Percentiles rank a stretch among this genome's conserved stretches.
phyloP scores from a whole-genome alignment of 2,113 vertebrate genomes.

The Oenanthe melanoleuca region DNA sequence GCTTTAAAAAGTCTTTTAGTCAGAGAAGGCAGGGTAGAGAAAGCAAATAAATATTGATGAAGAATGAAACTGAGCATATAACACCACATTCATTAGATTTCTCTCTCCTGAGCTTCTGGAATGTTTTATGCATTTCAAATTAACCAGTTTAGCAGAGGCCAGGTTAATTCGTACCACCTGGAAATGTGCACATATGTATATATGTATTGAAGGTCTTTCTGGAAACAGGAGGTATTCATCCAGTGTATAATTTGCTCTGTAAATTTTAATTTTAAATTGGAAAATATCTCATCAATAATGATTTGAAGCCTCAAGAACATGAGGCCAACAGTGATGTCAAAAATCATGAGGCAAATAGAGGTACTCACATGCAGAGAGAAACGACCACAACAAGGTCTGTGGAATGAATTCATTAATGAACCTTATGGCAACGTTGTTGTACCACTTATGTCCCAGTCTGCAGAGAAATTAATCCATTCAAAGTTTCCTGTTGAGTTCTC shows the following conservation, averaged over 20 bases:
- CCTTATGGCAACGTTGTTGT: background rate
- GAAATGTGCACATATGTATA: background rate
- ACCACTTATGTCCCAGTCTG: background rate
- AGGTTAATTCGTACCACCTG: slow-evolving; percentile 25
- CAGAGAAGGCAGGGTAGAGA: background rate
- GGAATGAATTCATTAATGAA: background rate
- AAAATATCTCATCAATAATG: background rate
- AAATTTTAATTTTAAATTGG: slow-evolving; percentile 45
- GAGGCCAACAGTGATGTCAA: background rate
- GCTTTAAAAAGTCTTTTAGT: background rate
- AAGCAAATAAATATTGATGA: slow-evolving; percentile 56
- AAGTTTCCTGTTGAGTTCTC: background rate
- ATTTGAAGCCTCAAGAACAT: background rate
- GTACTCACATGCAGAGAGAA: background rate
- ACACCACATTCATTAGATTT: background rate
- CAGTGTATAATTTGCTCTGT: background rate
- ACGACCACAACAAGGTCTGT: accelerated
- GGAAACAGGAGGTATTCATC: background rate
- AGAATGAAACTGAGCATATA: background rate
- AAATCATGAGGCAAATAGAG: background rate
- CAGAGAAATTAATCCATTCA: background rate
- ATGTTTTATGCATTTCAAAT: slow-evolving; percentile 35
- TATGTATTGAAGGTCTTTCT: background rate
- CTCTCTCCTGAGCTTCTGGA: background rate
- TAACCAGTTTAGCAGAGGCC: background rate